Base-by-base conservation (phyloP, 2,113 vertebrate genomes). In the Leptodactylus fuscus region DNA sequence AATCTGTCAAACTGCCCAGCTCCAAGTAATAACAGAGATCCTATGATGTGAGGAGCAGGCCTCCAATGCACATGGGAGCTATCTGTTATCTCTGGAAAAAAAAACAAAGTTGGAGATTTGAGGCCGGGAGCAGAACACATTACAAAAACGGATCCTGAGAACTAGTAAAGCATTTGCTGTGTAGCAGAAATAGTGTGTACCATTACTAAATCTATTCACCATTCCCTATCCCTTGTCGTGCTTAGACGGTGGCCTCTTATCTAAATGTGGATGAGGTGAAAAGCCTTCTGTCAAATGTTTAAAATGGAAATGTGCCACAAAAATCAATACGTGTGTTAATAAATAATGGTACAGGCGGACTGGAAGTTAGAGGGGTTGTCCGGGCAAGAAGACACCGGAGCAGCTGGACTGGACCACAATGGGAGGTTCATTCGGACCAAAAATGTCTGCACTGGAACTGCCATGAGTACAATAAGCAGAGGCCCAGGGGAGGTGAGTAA, bases 1-100 rank as follows among this genome's bases (percentile, higher is more conserved):
- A 41, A 74, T 74, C 81, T 44, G 32, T 83, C 81, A 75, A 46
- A 74, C 49, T 46, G 36, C n/a, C 69, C 81, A 4, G 51, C 51
- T 53, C 27, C 36, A 83, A 55, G 29, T 32, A 22, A 41, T 41
- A 60, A 49, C 44, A 75, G 27, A 76, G 48, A 76, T 41, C 22
- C 51, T 24, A 36, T 38, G 20, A 41, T 55, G 76, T 58, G 76
- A 58, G 27, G 6, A 58, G 76, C 51, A 38, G 48, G 10, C 32
- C 16, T 36, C 36, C 51, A 79, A 38, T 58, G 3, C 51, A 38
- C 22, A 15, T 60, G 32, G 76, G 76, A 58, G 20, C 36, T 22
- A 18, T 36, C 15, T 41, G 22, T 79, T 55, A 55, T 78, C 76
- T 78, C n/a, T 58, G 22, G 34, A 60, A 9, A 44, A 27, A 38